phyloP scores from a whole-genome alignment of 2,888 invertebrate species.

The Ashinkailepas kermadecensis region DNA sequence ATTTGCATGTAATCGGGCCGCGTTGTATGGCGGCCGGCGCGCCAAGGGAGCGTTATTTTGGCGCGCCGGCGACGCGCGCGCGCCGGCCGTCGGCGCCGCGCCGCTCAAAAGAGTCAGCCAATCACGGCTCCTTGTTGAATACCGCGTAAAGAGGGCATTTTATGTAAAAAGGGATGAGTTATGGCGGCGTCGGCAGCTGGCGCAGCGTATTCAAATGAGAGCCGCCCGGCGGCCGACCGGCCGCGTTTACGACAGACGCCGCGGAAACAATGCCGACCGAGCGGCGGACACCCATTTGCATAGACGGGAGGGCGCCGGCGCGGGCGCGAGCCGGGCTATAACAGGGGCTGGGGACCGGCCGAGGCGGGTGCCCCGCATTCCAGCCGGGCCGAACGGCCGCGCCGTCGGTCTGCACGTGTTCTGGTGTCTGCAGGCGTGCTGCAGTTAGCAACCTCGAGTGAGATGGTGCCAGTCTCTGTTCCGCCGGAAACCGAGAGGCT shows the following conservation, averaged over 20 bases:
- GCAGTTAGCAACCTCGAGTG: not conserved
- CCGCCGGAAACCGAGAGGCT: not conserved
- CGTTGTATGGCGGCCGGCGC: not conserved
- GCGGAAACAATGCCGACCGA: not conserved
- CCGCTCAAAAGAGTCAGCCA: not conserved
- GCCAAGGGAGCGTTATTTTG: not conserved
- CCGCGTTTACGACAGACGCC: constrained; percentile 4
- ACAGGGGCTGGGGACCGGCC: constrained; percentile 1
- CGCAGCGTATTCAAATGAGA: not conserved
- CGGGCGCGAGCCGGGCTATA: not conserved
- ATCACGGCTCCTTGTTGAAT: constrained; percentile 2
- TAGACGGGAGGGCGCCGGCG: not conserved
- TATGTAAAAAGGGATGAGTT: constrained; percentile 2
- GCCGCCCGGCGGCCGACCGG: not conserved
- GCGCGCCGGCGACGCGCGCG: not conserved
- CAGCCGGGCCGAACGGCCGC: not conserved
- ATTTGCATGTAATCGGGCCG: not conserved
- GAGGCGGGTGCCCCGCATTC: not conserved
- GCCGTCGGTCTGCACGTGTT: too few species aligned
- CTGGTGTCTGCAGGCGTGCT: too few species aligned
- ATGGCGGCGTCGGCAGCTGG: not conserved
- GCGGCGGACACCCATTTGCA: not conserved
- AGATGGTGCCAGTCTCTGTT: not conserved
- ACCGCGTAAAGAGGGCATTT: constrained; percentile 8
- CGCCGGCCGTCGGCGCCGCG: not conserved